Evolutionary conservation across 2,113 vertebrate genomes (phyloP).

Genomic region (Agapornis roseicollis): DNA sequence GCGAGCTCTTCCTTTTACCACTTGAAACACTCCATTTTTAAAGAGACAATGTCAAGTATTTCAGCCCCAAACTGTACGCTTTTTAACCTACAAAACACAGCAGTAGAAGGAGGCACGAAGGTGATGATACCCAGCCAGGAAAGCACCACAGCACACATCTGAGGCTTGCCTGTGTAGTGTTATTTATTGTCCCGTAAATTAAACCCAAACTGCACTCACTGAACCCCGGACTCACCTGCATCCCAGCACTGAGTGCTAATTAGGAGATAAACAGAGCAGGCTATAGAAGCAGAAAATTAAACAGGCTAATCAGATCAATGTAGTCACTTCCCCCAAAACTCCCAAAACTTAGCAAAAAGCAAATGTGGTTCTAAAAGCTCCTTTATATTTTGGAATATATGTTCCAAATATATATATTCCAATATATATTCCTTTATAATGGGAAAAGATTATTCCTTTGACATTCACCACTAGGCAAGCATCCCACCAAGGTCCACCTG

Average conservation of each 20-base stretch:
- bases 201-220: not conserved
- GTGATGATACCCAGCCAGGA: not conserved
- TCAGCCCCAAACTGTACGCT: not conserved
- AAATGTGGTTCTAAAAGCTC: not conserved
- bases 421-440: no score
- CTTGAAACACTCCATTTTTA: conserved; percentile 1
- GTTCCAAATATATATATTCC: no score
- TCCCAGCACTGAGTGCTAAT: conserved; percentile 1
- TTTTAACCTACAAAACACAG: not conserved
- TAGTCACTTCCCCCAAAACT: not conserved
- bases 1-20: not conserved
- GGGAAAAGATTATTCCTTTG: not conserved
- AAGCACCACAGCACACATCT: not conserved
- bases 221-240: not conserved
- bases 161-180: not conserved
- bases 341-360: not conserved
- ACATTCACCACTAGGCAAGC: not conserved
- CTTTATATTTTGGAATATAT: not conserved
- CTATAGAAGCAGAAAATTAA: conserved; percentile 10
- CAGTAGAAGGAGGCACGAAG: not conserved
- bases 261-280: not conserved
- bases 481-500: not conserved
- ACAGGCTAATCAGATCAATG: not conserved
- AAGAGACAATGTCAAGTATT: conserved; percentile 12
- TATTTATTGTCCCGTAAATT: not conserved